These are phyloP conservation scores for Sphaerophoria taeniata DNA, from an alignment of 2,888 invertebrate genomes.

Conservation along the genomic window DNA sequence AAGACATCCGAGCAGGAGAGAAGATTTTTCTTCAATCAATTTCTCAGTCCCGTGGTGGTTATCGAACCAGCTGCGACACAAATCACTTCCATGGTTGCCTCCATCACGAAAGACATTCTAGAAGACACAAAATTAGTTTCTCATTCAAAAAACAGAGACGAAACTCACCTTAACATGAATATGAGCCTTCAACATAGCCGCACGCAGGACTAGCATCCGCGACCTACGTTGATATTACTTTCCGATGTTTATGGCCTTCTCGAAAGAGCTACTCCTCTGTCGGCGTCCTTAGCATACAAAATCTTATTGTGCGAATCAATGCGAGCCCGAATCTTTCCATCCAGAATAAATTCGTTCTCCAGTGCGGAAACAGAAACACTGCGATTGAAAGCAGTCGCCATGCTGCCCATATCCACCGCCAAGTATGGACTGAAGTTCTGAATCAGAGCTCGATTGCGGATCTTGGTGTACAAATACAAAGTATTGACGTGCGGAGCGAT, in stretches of 20 bases:
- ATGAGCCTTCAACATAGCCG: constrained; percentile 96
- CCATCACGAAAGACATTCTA: constrained; percentile 82
- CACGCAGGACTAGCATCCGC: constrained; percentile 94
- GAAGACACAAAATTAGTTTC: constrained; percentile 18
- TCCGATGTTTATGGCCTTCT: constrained; percentile 94
- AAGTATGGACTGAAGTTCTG: constrained; percentile 98
- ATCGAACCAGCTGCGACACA: constrained; percentile 86
- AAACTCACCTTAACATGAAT: constrained; percentile 93
- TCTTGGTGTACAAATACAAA: constrained; percentile 96
- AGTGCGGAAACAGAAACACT: constrained; percentile 93
- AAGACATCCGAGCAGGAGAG: not conserved
- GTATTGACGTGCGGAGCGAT: constrained; percentile 97
- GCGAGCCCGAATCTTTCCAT: constrained; percentile 97
- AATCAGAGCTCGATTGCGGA: constrained; percentile 97
- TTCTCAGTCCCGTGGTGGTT: constrained; percentile 77
- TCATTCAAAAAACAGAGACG: not conserved
- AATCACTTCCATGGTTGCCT: constrained; percentile 85
- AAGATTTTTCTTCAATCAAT: constrained; percentile 64
- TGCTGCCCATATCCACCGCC: constrained; percentile 97
- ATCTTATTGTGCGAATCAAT: constrained; percentile 99
- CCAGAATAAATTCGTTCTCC: constrained; percentile 98
- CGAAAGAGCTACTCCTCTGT: constrained; percentile 98
- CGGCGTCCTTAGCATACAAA: constrained; percentile 97
- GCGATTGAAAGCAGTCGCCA: constrained; percentile 98
- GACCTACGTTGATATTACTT: constrained; percentile 96